Base-by-base conservation (phyloP, 1,140 invertebrate genomes). In the Hetaerina americana region DNA sequence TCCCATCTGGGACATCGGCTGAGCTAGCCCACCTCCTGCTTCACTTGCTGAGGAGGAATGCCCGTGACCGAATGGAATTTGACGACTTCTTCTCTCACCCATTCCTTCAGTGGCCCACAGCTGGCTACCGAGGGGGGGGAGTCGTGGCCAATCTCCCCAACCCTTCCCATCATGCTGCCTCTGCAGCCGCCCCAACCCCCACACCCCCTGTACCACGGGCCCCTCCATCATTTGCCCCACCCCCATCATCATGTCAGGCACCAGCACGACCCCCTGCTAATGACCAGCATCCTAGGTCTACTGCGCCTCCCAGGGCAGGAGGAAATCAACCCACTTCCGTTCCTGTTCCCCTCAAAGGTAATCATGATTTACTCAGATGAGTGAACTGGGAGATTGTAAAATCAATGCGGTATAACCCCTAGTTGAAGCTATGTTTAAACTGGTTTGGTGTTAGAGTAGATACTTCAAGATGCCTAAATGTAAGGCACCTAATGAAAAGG, bases 21-120 rank as follows among this genome's bases (percentile, higher is more conserved):
- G 93, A 97, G 77, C 83, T 99, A 70, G 88, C 88, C 74, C 91
- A 96, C 83, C 85, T 99, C 27, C 83, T 99, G 12, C 73, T 91
- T 76, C 89, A 92, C 72, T 84, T 99, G 68, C 81, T 99, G 74
- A 91, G 95, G 75, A 87, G 96, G 71, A 98, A 98, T 83, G 90
- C 97, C 22, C 89, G 89, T 77, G 96, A 99, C 79, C 86, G 97
- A 72, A 96, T 99, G 85, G 90, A 94, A 71, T 99, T 99, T 83
- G 94, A 97, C 76, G 88, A 88, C 72, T 97, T 98, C 83, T 98
- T 97, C 83, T 90, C 87, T 79, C 96, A 98, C 83, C 85, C 90
- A 57, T 98, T 98, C 81, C 84, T 97, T 71, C 88, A 91, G 78
- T 87, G 90, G 70, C 85, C 87, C 10, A 82, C 85, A 73, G 83